Evolutionary conservation across 2,888 invertebrate species (phyloP).

Genomic region (Andrena dorsata): DNA sequence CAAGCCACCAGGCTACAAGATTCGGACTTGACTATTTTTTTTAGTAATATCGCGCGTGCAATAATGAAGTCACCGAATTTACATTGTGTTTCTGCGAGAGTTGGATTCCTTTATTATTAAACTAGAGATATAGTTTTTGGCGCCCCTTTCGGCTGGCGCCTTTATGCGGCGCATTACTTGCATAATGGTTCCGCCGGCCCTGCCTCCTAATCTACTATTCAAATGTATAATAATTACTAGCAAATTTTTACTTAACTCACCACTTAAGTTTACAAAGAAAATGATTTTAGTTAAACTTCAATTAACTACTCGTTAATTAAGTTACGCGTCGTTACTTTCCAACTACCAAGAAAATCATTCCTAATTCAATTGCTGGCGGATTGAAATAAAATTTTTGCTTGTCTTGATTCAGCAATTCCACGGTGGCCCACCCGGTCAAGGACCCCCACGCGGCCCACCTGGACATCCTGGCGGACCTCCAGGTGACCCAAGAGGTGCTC

Average conservation of each 20-base stretch:
- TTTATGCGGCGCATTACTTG: no score
- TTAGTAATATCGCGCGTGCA: no score
- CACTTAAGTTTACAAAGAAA: slow-evolving; percentile 8
- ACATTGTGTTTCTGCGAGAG: no score
- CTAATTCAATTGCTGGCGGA: slow-evolving; percentile 34
- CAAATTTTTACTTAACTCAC: background rate
- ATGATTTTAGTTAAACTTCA: no score
- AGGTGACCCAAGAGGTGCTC: slow-evolving; percentile 86
- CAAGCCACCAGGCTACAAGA: no score
- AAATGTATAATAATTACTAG: background rate
- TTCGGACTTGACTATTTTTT: no score
- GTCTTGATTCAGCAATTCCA: slow-evolving; percentile 85
- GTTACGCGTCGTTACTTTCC: slow-evolving; percentile 25
- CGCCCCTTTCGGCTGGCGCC: no score
- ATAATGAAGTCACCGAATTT: no score
- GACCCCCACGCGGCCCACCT: slow-evolving; percentile 85
- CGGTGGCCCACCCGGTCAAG: slow-evolving; percentile 86
- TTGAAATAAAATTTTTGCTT: slow-evolving; percentile 51
- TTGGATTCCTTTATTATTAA: no score
- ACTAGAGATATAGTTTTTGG: no score
- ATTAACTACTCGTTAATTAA: background rate
- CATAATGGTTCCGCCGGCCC: no score
- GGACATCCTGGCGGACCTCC: slow-evolving; percentile 87
- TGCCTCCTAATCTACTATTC: background rate
- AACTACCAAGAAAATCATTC: slow-evolving; percentile 21